These are phyloP conservation scores for Lordiphosa collinella DNA, from an alignment of 1,140 invertebrate genomes.

Conservation along the genomic window DNA sequence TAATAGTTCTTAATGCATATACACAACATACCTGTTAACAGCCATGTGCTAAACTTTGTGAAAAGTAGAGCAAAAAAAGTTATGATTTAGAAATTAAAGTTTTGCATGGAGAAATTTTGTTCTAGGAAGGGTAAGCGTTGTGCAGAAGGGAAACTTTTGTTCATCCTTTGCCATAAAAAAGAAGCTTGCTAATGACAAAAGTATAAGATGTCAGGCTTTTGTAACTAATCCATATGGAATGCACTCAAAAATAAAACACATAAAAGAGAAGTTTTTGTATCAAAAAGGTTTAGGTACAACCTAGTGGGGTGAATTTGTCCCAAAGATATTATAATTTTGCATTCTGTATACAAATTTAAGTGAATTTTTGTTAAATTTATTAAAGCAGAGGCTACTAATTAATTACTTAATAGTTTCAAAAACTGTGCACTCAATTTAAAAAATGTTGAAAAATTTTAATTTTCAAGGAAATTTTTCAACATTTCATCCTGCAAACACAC, in stretches of 20 bases:
- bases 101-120: constrained; percentile 35
- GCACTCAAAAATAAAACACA: constrained; percentile 12
- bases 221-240: constrained; percentile 55
- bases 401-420: too few relatives aligned
- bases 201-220: constrained; percentile 50
- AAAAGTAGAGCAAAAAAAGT: constrained; percentile 57
- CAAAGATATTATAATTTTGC: too few relatives aligned
- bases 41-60: constrained; percentile 3
- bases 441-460: too few relatives aligned
- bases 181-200: constrained; percentile 55
- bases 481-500: too few relatives aligned
- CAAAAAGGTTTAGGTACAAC: constrained; percentile 2
- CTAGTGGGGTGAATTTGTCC: too few relatives aligned
- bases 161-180: constrained; percentile 31
- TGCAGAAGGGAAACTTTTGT: constrained; percentile 32
- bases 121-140: constrained; percentile 14
- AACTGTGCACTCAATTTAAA: too few relatives aligned
- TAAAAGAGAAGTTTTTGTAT: constrained; percentile 30
- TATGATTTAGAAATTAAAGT: constrained; percentile 74
- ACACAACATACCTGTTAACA: neutral
- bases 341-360: too few relatives aligned
- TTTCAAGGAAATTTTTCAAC: too few relatives aligned
- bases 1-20: neutral
- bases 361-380: too few relatives aligned
- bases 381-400: too few relatives aligned